These are phyloP conservation scores for Dromius quadrimaculatus DNA, from an alignment of 2,888 invertebrate species.

Conservation along the genomic window DNA sequence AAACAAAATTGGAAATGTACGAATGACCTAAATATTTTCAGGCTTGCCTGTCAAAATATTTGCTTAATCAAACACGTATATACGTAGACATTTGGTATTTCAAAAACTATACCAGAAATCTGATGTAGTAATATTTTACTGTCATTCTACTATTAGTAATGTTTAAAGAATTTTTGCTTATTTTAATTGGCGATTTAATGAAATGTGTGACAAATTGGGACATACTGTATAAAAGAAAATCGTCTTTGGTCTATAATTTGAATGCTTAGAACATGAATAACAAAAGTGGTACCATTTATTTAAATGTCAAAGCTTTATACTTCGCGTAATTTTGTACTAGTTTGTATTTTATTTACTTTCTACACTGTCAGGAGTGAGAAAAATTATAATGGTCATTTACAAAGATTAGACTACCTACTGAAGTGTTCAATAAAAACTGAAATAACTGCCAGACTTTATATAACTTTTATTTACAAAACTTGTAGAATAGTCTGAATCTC, in stretches of 20 bases:
- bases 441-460: too few species aligned
- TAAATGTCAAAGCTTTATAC: conserved; percentile 30
- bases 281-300: conserved; percentile 37
- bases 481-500: too few species aligned
- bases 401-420: too few species aligned
- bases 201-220: too few species aligned
- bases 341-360: conserved; percentile 18
- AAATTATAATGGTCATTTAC: too few species aligned
- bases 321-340: conserved; percentile 39
- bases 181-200: background rate
- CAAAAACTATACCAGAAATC: too few species aligned
- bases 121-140: background rate
- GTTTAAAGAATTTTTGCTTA: background rate
- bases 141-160: background rate
- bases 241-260: too few species aligned
- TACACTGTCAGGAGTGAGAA: background rate
- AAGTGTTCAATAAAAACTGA: too few species aligned
- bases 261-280: too few species aligned
- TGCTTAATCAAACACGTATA: background rate
- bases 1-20: background rate
- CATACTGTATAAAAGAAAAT: too few species aligned
- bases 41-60: background rate
- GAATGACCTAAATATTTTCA: background rate
- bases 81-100: too few species aligned
- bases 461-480: too few species aligned